Evolutionary conservation across 2,888 invertebrate genomes (phyloP).

Genomic region (Chrysodeixis includens): DNA sequence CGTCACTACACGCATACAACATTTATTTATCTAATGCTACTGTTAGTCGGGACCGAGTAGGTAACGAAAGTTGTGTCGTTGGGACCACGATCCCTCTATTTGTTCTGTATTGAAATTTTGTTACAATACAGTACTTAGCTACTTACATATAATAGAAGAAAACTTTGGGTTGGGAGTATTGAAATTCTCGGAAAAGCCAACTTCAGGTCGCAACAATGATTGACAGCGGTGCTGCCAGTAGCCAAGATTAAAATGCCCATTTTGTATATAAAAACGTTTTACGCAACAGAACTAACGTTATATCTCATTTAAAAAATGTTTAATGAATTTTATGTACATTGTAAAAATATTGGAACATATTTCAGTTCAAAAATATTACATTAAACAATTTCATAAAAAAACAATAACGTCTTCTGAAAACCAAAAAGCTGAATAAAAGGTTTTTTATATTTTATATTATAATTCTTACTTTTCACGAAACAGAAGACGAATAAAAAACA

Average conservation of each 20-base stretch:
- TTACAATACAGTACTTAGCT: slow-evolving; percentile 68
- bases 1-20: slow-evolving; percentile 64
- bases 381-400: no score
- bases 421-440: no score
- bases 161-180: slow-evolving; percentile 74
- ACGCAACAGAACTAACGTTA: no score
- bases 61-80: slow-evolving; percentile 54
- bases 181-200: slow-evolving; percentile 81
- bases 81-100: slow-evolving; percentile 62
- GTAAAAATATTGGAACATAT: no score
- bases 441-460: no score
- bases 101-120: slow-evolving; percentile 67
- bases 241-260: slow-evolving; percentile 15
- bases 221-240: slow-evolving; percentile 34
- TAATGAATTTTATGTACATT: no score
- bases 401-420: no score
- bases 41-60: slow-evolving; percentile 57
- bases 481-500: no score
- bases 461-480: no score
- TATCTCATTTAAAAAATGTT: no score
- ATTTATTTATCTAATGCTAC: slow-evolving; percentile 69
- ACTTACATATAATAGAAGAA: slow-evolving; percentile 84
- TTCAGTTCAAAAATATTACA: no score
- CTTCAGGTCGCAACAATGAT: slow-evolving; percentile 69
- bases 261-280: neutral